Percentiles rank a stretch among this genome's conserved stretches.
These are phyloP conservation scores for Drosophila equinoxialis DNA, from an alignment of 1,140 invertebrate species.

Conservation along the genomic window DNA sequence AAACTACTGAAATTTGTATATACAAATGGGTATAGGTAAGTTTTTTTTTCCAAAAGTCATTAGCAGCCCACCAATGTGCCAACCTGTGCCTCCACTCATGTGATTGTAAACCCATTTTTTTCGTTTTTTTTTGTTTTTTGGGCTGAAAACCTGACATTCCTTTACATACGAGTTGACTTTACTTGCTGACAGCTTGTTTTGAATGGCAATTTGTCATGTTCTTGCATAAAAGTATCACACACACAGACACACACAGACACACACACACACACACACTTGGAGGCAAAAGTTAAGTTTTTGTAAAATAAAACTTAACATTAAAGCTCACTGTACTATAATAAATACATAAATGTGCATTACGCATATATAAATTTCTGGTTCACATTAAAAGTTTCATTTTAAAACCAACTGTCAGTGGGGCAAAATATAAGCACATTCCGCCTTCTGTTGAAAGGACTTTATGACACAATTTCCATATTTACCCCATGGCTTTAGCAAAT, in stretches of 20 bases:
- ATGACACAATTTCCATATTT: no score
- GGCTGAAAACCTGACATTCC: neutral
- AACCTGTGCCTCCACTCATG: neutral
- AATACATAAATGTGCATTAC: no score
- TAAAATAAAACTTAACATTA: neutral
- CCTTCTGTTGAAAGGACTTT: no score
- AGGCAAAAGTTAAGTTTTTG: neutral
- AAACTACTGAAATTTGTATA: neutral
- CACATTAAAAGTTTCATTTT: no score
- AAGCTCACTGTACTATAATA: no score
- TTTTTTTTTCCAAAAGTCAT: neutral
- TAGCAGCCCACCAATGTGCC: neutral
- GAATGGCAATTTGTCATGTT: slow-evolving; percentile 6
- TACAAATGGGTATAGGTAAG: no score
- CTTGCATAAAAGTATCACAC: neutral
- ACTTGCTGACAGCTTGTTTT: neutral
- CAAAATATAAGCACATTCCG: no score
- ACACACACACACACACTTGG: no score
- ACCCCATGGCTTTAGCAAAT: no score
- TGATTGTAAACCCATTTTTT: neutral
- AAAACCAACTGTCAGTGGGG: no score
- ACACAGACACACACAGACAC: neutral
- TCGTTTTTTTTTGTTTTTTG: neutral
- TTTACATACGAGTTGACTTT: neutral
- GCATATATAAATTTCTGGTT: no score